phyloP scores from a whole-genome alignment of 1,140 invertebrate genomes.

The Hypsibius dujardini region DNA sequence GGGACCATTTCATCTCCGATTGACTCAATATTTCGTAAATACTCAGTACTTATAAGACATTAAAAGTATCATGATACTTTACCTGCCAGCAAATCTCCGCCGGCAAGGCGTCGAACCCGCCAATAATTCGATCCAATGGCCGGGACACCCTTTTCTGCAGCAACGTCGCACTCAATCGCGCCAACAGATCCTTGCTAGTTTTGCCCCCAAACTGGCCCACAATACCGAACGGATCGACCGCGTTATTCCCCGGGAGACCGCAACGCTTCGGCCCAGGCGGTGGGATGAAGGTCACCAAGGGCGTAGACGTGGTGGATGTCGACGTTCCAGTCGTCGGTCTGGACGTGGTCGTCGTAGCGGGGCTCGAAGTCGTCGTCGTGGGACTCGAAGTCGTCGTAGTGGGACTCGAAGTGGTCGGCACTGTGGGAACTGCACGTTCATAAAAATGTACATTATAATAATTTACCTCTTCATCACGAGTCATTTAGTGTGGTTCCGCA shows the following conservation, averaged over 20 bases:
- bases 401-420: too few species aligned
- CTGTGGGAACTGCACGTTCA: too few species aligned
- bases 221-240: conserved; percentile 6
- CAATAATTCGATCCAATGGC: neutral
- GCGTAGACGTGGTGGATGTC: too few species aligned
- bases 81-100: conserved; percentile 1
- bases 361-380: too few species aligned
- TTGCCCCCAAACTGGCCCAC: neutral
- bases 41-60: neutral
- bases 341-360: too few species aligned
- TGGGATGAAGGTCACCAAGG: too few species aligned
- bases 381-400: too few species aligned
- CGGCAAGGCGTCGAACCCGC: neutral
- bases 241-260: neutral
- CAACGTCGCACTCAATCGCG: neutral
- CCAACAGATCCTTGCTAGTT: neutral
- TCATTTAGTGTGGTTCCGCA: too few species aligned
- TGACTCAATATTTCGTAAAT: neutral
- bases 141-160: neutral
- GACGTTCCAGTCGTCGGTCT: too few species aligned
- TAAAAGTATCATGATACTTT: neutral
- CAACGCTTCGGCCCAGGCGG: neutral
- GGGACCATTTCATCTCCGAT: neutral
- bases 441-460: too few species aligned
- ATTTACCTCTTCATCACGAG: too few species aligned